A percentile compares a stretch with the other conserved stretches of the same genome.
Conservation (phyloP, 2,888 invertebrate species). For the Agrochola litura region DNA sequence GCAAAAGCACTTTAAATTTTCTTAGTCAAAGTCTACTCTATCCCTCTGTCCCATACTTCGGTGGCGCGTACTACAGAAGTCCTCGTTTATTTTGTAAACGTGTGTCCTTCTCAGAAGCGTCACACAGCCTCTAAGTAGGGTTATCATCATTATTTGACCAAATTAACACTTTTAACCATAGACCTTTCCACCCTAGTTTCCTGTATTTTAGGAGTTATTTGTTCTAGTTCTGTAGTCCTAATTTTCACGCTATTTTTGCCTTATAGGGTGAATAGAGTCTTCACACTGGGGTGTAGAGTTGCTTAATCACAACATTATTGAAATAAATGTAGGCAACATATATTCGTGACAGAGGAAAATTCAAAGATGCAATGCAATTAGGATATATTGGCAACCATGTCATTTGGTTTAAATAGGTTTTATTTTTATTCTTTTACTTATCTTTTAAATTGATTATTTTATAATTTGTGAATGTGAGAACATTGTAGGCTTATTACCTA, state of each 20-base stretch:
- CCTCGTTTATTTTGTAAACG: conserved; percentile 83
- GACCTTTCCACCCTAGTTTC: conserved; percentile 67
- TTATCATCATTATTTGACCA: conserved; percentile 88
- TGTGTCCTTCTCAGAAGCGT: conserved; percentile 86
- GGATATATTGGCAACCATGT: too few relatives aligned
- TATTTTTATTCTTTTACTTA: too few relatives aligned
- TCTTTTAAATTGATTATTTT: too few relatives aligned
- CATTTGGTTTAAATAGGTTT: too few relatives aligned
- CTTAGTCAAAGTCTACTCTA: conserved; percentile 53
- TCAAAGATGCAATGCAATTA: too few relatives aligned
- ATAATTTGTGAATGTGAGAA: too few relatives aligned
- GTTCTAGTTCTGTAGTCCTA: conserved; percentile 38
- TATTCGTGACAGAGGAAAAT: neutral
- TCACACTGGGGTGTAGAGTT: neutral
- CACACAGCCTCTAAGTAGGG: conserved; percentile 84
- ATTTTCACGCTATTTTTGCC: conserved; percentile 49
- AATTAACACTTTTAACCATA: conserved; percentile 86
- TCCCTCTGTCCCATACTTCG: conserved; percentile 36
- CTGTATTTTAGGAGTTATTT: conserved; percentile 67
- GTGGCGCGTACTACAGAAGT: conserved; percentile 86
- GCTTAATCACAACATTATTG: neutral
- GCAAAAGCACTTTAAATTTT: too few relatives aligned
- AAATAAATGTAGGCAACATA: neutral
- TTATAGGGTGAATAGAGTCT: conserved; percentile 18
- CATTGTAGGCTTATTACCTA: too few relatives aligned